These are phyloP conservation scores for Drosophila auraria DNA, from an alignment of 1,140 invertebrate genomes.

Conservation along the genomic window DNA sequence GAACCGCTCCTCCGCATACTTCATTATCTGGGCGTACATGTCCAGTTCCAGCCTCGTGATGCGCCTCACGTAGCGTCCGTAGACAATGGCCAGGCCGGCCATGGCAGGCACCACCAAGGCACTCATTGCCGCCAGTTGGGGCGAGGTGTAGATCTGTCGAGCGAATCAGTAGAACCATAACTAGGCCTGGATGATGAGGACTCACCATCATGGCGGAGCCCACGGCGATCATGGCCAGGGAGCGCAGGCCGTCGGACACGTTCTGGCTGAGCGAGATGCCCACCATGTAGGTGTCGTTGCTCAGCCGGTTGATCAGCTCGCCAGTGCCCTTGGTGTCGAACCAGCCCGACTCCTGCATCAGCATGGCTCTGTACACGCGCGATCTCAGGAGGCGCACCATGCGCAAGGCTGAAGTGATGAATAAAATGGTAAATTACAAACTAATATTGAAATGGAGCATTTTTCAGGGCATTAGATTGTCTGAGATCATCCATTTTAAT, in stretches of 20 bases:
- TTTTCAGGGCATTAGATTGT: no score
- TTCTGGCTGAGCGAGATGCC: slow-evolving; percentile 97
- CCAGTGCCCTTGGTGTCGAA: slow-evolving; percentile 97
- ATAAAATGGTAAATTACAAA: no score
- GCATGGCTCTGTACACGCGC: slow-evolving; percentile 93
- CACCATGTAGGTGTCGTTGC: slow-evolving; percentile 95
- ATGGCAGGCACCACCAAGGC: slow-evolving; percentile 95
- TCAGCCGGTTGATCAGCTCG: slow-evolving; percentile 96
- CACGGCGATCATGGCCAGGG: slow-evolving; percentile 92
- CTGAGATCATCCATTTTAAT: background rate
- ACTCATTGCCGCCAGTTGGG: slow-evolving; percentile 93
- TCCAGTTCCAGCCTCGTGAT: slow-evolving; percentile 95
- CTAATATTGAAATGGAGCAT: no score
- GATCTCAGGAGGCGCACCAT: slow-evolving; percentile 94
- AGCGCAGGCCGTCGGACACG: slow-evolving; percentile 96
- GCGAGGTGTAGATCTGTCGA: slow-evolving; percentile 94
- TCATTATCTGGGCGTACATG: slow-evolving; percentile 92
- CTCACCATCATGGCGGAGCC: slow-evolving; percentile 97
- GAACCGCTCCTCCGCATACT: slow-evolving; percentile 96
- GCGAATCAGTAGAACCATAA: background rate
- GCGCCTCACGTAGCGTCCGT: slow-evolving; percentile 94
- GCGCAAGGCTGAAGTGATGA: slow-evolving; percentile 85
- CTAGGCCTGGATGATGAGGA: background rate
- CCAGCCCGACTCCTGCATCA: slow-evolving; percentile 96
- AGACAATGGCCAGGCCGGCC: slow-evolving; percentile 93